Evolutionary conservation across 2,797 vertebrate species (phyloP), one percentile per base, ranked within the genome.

Genomic region (Brachyalestes nurse): DNA sequence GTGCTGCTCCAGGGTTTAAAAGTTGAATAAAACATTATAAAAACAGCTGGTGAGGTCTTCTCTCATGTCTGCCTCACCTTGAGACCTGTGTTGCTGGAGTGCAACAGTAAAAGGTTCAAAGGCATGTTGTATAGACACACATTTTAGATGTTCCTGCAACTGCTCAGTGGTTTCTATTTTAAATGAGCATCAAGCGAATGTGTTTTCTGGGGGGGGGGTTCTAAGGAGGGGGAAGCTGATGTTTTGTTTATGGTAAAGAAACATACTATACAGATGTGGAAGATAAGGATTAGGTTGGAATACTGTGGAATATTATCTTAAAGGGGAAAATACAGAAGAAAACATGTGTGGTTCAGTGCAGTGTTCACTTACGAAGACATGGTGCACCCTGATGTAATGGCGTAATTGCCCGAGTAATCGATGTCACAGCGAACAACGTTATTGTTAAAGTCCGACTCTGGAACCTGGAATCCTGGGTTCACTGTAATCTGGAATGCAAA

Each of bases 401-500:
- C 95, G 0, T 93, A 87, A 23, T 84, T 88, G 51, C 95, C 95
- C 0, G 92, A 93, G 91, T 94, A 96, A 38, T 91, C 91, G 45
- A 96, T 73, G 2, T 96, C 93, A 53, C 95, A 96, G 0, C 90
- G 93, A 13, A 91, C 93, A 0, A 95, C 57, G 61, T 96, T 96
- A 90, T 96, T 96, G 71, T 88, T 91, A 75, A 88, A 94, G 90
- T 95, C 92, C 16, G 93, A 95, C 87, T 96, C 95, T 19, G 91
- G 88, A 38, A 96, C 94, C 58, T 93, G 89, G 85, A 92, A 92
- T n/a, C 85, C 88, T 0, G 95, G 95, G 75, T 96, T 96, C 12
- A 95, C 95, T 0, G 93, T 93, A 69, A 96, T 91, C 95, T 96
- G 88, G 0, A 67, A 57, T 28, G 77, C 38, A 77, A 6, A 9